A percentile compares a stretch with the other conserved stretches of the same genome.
Evolutionary conservation across 2,113 vertebrate species (phyloP).

Genomic region (Addax nasomaculatus): DNA sequence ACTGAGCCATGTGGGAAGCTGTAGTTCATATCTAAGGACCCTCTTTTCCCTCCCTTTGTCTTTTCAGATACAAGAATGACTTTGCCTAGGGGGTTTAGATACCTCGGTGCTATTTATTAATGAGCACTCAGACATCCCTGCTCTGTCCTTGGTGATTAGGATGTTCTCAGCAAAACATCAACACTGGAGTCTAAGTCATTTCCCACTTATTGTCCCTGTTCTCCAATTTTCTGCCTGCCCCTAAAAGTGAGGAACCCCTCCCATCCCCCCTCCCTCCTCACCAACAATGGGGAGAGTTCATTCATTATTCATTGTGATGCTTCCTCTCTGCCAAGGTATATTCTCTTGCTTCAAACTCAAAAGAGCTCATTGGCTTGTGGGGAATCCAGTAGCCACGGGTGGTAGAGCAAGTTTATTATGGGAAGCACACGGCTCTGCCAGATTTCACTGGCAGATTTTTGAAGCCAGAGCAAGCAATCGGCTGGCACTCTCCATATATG

Average conservation of each 20-base stretch:
- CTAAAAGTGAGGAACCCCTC: constrained; percentile 18
- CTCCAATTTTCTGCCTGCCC: not conserved
- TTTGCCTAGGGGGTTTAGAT: not conserved
- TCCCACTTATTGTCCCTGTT: not conserved
- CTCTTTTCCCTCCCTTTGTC: not conserved
- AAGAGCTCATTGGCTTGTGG: constrained; percentile 43
- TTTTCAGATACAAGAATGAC: not conserved
- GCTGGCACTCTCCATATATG: not conserved
- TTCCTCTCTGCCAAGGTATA: constrained; percentile 43
- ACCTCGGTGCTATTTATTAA: not conserved
- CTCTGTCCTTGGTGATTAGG: not conserved
- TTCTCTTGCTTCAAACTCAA: constrained; percentile 33
- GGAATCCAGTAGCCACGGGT: not conserved
- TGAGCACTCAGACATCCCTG: not conserved
- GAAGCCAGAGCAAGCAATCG: constrained; percentile 19
- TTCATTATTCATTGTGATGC: constrained; percentile 44
- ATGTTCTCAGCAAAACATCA: not conserved
- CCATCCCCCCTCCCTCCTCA: not conserved
- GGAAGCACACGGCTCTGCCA: constrained; percentile 54
- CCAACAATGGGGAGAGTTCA: not conserved
- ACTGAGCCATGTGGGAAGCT: not conserved
- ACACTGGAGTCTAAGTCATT: not conserved
- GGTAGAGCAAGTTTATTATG: constrained; percentile 46
- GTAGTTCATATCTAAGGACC: not conserved
- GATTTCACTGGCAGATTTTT: constrained; percentile 59